phyloP scores from a whole-genome alignment of 2,888 invertebrate species.

The Dynastes grantii region DNA sequence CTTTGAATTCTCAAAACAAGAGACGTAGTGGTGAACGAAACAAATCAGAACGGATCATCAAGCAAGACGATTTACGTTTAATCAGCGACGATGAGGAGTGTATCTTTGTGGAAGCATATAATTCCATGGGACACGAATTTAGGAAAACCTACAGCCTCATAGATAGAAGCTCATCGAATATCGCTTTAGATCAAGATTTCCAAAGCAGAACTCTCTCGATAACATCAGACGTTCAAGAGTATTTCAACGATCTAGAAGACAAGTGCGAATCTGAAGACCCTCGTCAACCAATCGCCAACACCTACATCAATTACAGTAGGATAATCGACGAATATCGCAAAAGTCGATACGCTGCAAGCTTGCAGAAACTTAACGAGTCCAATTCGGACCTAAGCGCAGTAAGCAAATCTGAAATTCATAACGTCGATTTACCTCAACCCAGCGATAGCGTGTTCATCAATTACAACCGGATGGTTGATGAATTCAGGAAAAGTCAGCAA shows the following conservation, averaged over 20 bases:
- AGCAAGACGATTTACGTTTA: background rate
- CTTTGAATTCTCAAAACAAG: background rate
- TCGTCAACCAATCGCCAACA: background rate
- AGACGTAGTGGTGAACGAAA: background rate
- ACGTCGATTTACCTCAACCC: constrained; percentile 1
- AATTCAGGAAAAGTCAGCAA: constrained; percentile 21
- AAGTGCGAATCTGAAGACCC: constrained; percentile 35
- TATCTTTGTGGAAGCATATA: constrained; percentile 43
- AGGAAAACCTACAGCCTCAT: constrained; percentile 34
- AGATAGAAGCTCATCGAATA: constrained; percentile 19
- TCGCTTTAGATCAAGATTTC: constrained; percentile 14
- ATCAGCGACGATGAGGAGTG: constrained; percentile 42
- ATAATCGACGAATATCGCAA: constrained; percentile 20
- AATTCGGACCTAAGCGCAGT: background rate
- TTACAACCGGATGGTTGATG: constrained; percentile 7
- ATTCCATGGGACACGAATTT: constrained; percentile 35
- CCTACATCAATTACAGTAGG: constrained; percentile 25
- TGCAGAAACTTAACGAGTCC: background rate
- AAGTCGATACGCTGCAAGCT: background rate
- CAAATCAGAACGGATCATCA: background rate
- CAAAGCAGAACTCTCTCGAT: constrained; percentile 15
- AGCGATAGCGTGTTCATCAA: background rate
- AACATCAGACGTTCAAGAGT: constrained; percentile 31
- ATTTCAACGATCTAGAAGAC: constrained; percentile 7
- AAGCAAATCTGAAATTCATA: background rate